These are phyloP conservation scores for Panonychus citri DNA, from an alignment of 1,140 invertebrate genomes.

Conservation along the genomic window DNA sequence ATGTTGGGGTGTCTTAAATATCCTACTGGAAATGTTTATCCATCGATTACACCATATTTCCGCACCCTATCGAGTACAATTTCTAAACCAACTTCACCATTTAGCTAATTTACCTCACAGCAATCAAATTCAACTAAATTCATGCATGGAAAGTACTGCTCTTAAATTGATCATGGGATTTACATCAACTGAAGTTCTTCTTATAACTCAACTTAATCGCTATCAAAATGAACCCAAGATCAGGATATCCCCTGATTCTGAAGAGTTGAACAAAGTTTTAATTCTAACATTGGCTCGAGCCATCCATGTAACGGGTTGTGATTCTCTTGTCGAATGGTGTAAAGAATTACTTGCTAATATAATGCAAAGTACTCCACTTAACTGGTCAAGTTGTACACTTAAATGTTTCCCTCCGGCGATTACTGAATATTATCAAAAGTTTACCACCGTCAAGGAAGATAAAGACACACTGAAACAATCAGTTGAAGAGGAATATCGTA, in stretches of 20 bases:
- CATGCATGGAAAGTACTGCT: slow-evolving; percentile 83
- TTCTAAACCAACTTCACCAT: slow-evolving; percentile 62
- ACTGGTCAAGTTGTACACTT: slow-evolving; percentile 74
- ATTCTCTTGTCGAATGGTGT: slow-evolving; percentile 51
- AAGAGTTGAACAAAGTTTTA: slow-evolving; percentile 57
- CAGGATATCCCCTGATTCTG: slow-evolving; percentile 62
- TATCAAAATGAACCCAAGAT: slow-evolving; percentile 61
- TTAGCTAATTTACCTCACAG: slow-evolving; percentile 68
- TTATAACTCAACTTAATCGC: slow-evolving; percentile 35
- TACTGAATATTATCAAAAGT: slow-evolving; percentile 45
- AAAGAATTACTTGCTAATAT: slow-evolving; percentile 68
- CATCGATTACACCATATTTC: slow-evolving; percentile 88
- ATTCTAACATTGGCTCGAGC: slow-evolving; percentile 77
- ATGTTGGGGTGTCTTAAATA: slow-evolving; percentile 52
- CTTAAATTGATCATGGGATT: slow-evolving; percentile 68
- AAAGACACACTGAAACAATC: slow-evolving; percentile 28
- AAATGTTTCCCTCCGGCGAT: slow-evolving; percentile 70
- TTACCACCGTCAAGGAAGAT: slow-evolving; percentile 11
- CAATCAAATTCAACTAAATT: slow-evolving; percentile 77
- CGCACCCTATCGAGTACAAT: slow-evolving; percentile 72
- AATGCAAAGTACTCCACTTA: slow-evolving; percentile 64
- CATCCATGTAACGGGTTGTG: slow-evolving; percentile 60
- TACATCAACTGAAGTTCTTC: slow-evolving; percentile 49
- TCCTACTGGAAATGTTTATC: slow-evolving; percentile 83
- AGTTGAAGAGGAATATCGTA: slow-evolving; percentile 78